These are phyloP conservation scores for Zophobas atratus DNA, from an alignment of 1,140 invertebrate species.

Conservation along the genomic window DNA sequence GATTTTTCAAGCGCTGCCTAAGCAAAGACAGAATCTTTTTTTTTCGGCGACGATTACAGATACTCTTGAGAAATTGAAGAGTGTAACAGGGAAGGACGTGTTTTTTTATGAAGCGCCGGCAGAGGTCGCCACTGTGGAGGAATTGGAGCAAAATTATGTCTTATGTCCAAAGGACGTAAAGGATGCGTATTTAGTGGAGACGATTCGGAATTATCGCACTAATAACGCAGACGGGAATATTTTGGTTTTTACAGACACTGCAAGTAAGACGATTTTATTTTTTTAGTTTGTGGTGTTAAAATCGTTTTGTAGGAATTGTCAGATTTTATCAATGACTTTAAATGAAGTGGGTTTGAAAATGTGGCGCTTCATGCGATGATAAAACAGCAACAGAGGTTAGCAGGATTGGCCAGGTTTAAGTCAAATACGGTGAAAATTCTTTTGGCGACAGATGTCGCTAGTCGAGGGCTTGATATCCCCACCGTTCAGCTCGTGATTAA, in stretches of 20 bases:
- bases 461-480: conserved; percentile 92
- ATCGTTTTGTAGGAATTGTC: conserved; percentile 80
- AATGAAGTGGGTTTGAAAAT: conserved; percentile 89
- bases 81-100: conserved; percentile 72
- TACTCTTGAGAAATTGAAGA: conserved; percentile 81
- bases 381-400: conserved; percentile 84
- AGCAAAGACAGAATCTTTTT: conserved; percentile 87
- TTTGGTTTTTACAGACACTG: conserved; percentile 96
- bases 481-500: conserved; percentile 95
- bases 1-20: conserved; percentile 87
- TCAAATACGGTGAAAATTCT: conserved; percentile 89
- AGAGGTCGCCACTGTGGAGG: conserved; percentile 85
- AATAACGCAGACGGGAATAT: conserved; percentile 84
- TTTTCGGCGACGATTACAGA: conserved; percentile 98
- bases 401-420: conserved; percentile 88
- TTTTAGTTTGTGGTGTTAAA: not conserved
- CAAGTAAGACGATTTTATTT: conserved; percentile 76
- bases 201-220: conserved; percentile 84
- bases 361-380: conserved; percentile 91
- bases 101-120: conserved; percentile 80
- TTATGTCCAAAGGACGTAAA: conserved; percentile 91
- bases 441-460: conserved; percentile 97
- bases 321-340: conserved; percentile 88
- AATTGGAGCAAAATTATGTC: conserved; percentile 92
- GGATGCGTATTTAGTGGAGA: conserved; percentile 94